Conservation (phyloP, 2,888 invertebrate genomes). For the Hyposoter didymator region DNA sequence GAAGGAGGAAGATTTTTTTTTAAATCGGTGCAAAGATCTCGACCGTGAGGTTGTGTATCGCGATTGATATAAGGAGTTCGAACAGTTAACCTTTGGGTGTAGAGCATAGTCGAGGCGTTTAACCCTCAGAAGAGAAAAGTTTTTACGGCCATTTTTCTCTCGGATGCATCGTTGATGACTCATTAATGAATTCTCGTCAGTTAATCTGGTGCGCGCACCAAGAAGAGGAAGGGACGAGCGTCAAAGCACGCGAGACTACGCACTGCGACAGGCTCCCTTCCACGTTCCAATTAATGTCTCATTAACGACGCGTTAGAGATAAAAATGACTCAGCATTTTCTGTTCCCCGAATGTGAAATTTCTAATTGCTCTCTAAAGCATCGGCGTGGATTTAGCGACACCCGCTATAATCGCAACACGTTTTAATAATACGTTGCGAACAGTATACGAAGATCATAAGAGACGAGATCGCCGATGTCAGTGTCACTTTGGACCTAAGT, state of each 20-base stretch:
- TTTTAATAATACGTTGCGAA: constrained; percentile 2
- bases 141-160: neutral
- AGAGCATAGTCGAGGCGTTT: neutral
- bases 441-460: constrained; percentile 20
- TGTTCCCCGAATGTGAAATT: neutral
- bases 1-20: neutral
- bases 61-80: constrained; percentile 3
- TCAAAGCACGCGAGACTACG: neutral
- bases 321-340: neutral
- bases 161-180: neutral
- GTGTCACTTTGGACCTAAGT: constrained; percentile 67
- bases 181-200: neutral
- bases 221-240: neutral
- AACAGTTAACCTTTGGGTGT: neutral
- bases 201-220: neutral
- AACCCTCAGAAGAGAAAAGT: neutral
- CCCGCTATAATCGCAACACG: neutral
- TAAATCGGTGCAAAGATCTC: constrained; percentile 15
- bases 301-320: neutral
- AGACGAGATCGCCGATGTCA: constrained; percentile 35
- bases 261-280: neutral
- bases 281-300: neutral
- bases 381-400: neutral
- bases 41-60: neutral
- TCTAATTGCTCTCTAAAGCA: neutral